Percentiles rank a stretch among this genome's conserved stretches.
These are phyloP conservation scores for Zoanthus solanderi DNA, from an alignment of 92 coral and sea anemone species.

Conservation along the genomic window DNA sequence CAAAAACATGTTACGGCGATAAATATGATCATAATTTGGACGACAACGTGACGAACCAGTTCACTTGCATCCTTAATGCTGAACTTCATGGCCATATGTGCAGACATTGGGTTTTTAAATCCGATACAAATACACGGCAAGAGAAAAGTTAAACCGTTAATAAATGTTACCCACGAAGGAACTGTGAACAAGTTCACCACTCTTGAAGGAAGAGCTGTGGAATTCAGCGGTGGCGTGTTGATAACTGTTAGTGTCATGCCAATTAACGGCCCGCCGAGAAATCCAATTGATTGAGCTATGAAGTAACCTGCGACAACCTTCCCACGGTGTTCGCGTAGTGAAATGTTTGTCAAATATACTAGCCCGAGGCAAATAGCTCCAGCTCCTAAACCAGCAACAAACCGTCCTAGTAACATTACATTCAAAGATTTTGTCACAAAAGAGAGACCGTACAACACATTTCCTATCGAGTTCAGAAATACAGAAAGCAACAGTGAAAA, in stretches of 20 bases:
- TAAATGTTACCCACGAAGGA: constrained; percentile 91
- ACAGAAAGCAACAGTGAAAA: constrained; percentile 84
- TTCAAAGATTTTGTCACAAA: constrained; percentile 77
- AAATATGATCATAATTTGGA: constrained; percentile 69
- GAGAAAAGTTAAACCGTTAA: constrained; percentile 76
- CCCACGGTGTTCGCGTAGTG: constrained; percentile 90
- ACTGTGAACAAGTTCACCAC: constrained; percentile 80
- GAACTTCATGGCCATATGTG: constrained; percentile 96
- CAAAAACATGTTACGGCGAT: constrained; percentile 88
- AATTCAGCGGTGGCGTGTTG: constrained; percentile 1
- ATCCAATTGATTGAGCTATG: constrained; percentile 90
- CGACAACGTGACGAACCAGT: constrained; percentile 70
- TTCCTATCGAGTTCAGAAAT: constrained; percentile 80
- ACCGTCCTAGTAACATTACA: constrained; percentile 83
- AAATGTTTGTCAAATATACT: constrained; percentile 88
- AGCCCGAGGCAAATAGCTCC: constrained; percentile 88
- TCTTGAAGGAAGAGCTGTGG: constrained; percentile 45
- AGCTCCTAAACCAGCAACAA: constrained; percentile 93
- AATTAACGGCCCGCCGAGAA: constrained; percentile 86
- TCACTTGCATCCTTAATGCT: constrained; percentile 87
- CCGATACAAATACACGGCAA: constrained; percentile 80
- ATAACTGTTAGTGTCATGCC: constrained; percentile 69
- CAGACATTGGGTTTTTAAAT: constrained; percentile 94
- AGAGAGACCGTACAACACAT: constrained; percentile 82
- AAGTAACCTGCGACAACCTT: constrained; percentile 83